Percentiles rank a stretch among this genome's conserved stretches.
phyloP scores from a whole-genome alignment of 2,113 vertebrate genomes.

The Callopanchax toddi region DNA sequence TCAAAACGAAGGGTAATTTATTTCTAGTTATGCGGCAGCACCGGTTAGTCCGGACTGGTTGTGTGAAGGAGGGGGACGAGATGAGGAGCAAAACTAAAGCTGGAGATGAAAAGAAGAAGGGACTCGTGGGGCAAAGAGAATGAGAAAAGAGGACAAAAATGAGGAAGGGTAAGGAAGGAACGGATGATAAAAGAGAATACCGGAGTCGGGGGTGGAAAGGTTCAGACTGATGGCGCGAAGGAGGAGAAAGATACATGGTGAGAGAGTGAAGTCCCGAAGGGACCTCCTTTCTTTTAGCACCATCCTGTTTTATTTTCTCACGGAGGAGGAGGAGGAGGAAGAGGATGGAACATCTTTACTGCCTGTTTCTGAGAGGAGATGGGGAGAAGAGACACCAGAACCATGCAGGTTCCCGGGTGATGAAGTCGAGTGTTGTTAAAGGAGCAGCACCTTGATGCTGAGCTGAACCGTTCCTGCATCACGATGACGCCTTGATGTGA shows the following conservation, averaged over 20 bases:
- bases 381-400: constrained; percentile 28
- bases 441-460: constrained; percentile 22
- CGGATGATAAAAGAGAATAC: constrained; percentile 50
- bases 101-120: constrained; percentile 43
- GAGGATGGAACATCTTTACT: too few relatives aligned
- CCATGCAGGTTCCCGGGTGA: constrained; percentile 40
- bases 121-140: constrained; percentile 50
- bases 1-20: constrained; percentile 45
- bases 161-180: constrained; percentile 39
- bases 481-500: constrained; percentile 3
- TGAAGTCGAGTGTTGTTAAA: constrained; percentile 23
- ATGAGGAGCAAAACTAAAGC: constrained; percentile 49
- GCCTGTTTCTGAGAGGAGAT: constrained; percentile 25
- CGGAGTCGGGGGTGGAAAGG: constrained; percentile 33
- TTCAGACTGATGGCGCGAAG: constrained; percentile 51
- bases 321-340: constrained; percentile 30
- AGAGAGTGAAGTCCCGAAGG: constrained; percentile 53
- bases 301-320: constrained; percentile 47
- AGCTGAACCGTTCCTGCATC: constrained; percentile 2
- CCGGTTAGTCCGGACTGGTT: constrained; percentile 13
- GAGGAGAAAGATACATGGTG: constrained; percentile 33
- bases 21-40: constrained; percentile 31
- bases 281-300: constrained; percentile 39
- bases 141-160: constrained; percentile 48
- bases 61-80: constrained; percentile 24